Base-by-base conservation (phyloP, 64 coral and sea anemone genomes). In the Catalaphyllia jardinei region DNA sequence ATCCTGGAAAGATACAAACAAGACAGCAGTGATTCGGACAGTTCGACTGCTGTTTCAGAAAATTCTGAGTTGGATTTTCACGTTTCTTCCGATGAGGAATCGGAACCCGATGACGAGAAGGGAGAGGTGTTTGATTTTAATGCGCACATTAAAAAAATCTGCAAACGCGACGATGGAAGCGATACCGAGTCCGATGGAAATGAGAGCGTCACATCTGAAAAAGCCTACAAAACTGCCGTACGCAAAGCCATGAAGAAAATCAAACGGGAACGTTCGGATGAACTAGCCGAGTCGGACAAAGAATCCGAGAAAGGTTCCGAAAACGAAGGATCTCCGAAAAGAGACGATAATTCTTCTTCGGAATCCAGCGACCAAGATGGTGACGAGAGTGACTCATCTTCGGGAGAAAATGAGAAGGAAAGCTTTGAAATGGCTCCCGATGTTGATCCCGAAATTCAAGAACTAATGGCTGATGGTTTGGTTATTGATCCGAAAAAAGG, bases 111-210 rank as follows among this genome's bases (percentile, higher is more conserved):
- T 28, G 80, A 86, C 10, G 18, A 55, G 52, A 73, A 78, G 1
- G 35, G 86, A 29, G 90, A 92, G 1, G 74, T 52, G 2, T 92
- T 92, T 79, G 90, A 92, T 79, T 29, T 92, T 19, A 60, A 92
- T 10, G 52, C 14, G 55, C 76, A 92, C 49, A 65, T 92, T 17
- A 78, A 42, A 18, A 92, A 87, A 72, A 60, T 92, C 28, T 18
- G 60, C 12, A 60, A 63, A 60, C 35, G 50, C 27, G 69, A 50
- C 20, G 50, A 52, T 9, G 35, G 35, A 19, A 61, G 71, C 30
- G 72, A 88, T 7, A 65, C 31, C 52, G 86, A 76, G 33, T 75
- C 51, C 14, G 86, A 85, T 71, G 62, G 60, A 29, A 71, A 25
- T 18, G 81, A 25, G 9, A 85, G 81, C 24, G 63, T 28, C 72